Conservation (phyloP, 1,140 invertebrate species). For the Wiebesia pumilae region DNA sequence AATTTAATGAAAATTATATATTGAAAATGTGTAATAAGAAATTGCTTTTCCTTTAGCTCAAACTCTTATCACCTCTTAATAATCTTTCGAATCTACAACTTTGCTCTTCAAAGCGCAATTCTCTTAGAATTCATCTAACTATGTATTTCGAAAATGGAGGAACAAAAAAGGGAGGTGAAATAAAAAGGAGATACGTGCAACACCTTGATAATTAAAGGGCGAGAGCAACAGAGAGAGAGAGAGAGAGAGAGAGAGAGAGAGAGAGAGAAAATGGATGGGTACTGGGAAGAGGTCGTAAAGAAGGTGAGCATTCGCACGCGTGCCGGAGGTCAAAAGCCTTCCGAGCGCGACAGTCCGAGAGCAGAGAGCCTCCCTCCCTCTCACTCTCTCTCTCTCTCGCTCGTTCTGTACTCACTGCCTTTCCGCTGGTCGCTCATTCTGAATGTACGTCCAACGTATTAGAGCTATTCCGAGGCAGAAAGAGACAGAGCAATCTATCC, state of each 20-base stretch:
- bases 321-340: constrained; percentile 54
- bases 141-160: constrained; percentile 18
- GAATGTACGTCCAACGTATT: not conserved
- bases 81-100: constrained; percentile 24
- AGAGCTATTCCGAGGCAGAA: not conserved
- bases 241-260: constrained; percentile 11
- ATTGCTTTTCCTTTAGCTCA: not conserved
- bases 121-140: constrained; percentile 14
- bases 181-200: constrained; percentile 31
- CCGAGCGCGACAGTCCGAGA: constrained; percentile 31
- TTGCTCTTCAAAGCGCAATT: constrained; percentile 30
- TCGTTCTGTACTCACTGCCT: not conserved
- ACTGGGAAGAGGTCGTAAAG: constrained; percentile 55
- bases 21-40: constrained; percentile 16
- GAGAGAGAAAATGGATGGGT: constrained; percentile 29
- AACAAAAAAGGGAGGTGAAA: constrained; percentile 9
- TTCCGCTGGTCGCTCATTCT: not conserved
- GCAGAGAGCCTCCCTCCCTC: not conserved
- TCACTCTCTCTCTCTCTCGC: not conserved
- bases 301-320: constrained; percentile 52
- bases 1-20: constrained; percentile 24
- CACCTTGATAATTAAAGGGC: constrained; percentile 49
- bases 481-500: not conserved
- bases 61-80: not conserved
- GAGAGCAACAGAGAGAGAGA: constrained; percentile 20